Evolutionary conservation across 1,140 invertebrate genomes (phyloP), one percentile per base, ranked within the genome.

Genomic region (Drosophila ogumai): DNA sequence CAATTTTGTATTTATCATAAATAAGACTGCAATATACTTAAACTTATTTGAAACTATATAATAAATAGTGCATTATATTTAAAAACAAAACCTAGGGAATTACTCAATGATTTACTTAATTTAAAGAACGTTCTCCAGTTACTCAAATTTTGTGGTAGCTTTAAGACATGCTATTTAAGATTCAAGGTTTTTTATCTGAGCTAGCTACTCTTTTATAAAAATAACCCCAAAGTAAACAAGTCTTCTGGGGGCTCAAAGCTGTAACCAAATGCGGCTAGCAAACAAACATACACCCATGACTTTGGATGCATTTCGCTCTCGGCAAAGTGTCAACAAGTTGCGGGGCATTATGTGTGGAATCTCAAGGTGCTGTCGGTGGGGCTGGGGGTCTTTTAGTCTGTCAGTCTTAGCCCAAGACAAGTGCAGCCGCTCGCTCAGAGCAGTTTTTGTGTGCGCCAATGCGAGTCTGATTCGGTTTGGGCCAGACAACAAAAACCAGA

Each of bases 331-430:
- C 71, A 74, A 68, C 73, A 61, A 77, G 75, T 76, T 69, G 49
- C 56, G 66, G 67, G 50, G 63, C 59, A 75, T 74, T 57, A 65
- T 71, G 50, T 58, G 54, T 58, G 64, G 78, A 66, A 81, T 79
- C 79, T 65, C 79, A 86, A 86, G 79, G 82, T 78, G 56, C 64
- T 46, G 61, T 68, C 67, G 68, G 78, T 72, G 71, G 47, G 61
- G 50, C 17, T 54, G 31, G 36, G 17, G 19, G 50, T 54, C 50
- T 22, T 52, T 54, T 19, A 52, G 49, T 52, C 49, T 52, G 19
- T 52, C 31, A 59, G 61, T 50, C 76, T 84, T 81, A 69, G 64
- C 60, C 64, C 58, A 81, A 86, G 79, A 87, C 82, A 86, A 85
- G 73, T 86, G 82, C 77, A 76, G 49, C 17, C 36, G 73, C 79